phyloP scores from a whole-genome alignment of 2,888 invertebrate species.

The Ceramica pisi region DNA sequence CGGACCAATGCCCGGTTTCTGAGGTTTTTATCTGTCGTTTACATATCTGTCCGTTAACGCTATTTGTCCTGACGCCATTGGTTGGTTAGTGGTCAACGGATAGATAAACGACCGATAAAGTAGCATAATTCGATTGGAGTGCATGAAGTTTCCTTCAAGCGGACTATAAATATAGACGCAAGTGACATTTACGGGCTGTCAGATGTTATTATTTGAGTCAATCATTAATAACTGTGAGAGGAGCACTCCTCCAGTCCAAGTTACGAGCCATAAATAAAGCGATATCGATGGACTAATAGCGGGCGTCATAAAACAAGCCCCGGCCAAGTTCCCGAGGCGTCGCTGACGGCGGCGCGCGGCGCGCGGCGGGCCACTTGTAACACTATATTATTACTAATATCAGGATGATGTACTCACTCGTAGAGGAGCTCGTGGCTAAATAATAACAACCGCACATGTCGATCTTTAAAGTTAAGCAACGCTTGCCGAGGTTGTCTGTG shows the following conservation, averaged over 20 bases:
- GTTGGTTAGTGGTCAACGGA: too few relatives aligned
- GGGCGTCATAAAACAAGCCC: conserved; percentile 39
- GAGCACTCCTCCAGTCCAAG: conserved; percentile 21
- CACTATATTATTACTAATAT: conserved; percentile 21
- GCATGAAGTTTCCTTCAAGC: not conserved
- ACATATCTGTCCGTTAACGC: too few relatives aligned
- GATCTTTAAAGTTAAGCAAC: too few relatives aligned
- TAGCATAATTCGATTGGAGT: not conserved
- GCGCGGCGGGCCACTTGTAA: conserved; percentile 10
- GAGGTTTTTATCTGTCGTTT: too few relatives aligned
- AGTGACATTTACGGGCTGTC: conserved; percentile 2
- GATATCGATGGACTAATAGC: conserved; percentile 47
- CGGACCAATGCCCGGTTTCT: too few relatives aligned
- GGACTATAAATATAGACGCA: not conserved
- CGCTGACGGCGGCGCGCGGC: too few relatives aligned
- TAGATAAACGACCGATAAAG: too few relatives aligned
- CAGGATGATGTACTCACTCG: not conserved
- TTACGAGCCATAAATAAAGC: conserved; percentile 49
- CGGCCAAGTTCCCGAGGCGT: conserved; percentile 1
- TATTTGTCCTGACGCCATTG: too few relatives aligned
- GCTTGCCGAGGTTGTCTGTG: too few relatives aligned
- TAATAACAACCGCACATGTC: too few relatives aligned
- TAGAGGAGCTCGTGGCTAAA: too few relatives aligned
- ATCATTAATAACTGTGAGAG: conserved; percentile 19
- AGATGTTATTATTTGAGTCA: conserved; percentile 1